Conservation (phyloP, 2,797 vertebrate genomes). For the Artibeus jamaicensis region DNA sequence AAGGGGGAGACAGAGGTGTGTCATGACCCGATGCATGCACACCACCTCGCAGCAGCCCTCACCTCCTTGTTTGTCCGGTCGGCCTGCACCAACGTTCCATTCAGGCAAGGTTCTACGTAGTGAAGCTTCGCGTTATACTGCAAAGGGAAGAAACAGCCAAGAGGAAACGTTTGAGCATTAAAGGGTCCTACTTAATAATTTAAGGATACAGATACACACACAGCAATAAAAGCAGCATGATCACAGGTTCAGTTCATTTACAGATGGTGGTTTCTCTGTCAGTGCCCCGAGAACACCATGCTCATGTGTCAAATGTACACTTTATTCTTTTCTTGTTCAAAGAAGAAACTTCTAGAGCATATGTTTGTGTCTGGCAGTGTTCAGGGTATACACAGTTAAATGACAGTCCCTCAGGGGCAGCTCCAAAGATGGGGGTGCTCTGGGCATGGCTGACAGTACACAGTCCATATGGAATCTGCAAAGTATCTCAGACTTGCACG, state of each 20-base stretch:
- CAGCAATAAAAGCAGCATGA: conserved; percentile 16
- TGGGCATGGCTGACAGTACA: neutral
- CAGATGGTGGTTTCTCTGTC: neutral
- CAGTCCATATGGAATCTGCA: neutral
- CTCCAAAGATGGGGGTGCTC: neutral
- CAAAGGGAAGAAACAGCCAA: conserved; percentile 58
- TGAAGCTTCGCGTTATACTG: conserved; percentile 97
- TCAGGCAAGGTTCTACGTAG: conserved; percentile 96
- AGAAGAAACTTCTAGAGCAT: neutral
- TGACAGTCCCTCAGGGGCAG: neutral
- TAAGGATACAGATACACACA: conserved; percentile 48
- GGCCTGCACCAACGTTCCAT: conserved; percentile 96
- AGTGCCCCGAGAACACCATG: neutral
- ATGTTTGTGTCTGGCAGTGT: neutral
- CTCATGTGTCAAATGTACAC: conserved; percentile 1
- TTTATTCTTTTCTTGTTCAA: neutral
- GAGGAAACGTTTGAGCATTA: conserved; percentile 68
- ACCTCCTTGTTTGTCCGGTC: conserved; percentile 98
- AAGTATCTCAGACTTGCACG: neutral
- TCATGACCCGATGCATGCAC: neutral
- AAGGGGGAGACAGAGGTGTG: neutral
- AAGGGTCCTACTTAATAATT: conserved; percentile 62
- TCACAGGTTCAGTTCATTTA: neutral
- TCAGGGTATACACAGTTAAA: neutral
- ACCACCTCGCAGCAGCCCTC: conserved; percentile 73